Conservation (phyloP, 1,140 invertebrate species). For the Nautilus pompilius region DNA sequence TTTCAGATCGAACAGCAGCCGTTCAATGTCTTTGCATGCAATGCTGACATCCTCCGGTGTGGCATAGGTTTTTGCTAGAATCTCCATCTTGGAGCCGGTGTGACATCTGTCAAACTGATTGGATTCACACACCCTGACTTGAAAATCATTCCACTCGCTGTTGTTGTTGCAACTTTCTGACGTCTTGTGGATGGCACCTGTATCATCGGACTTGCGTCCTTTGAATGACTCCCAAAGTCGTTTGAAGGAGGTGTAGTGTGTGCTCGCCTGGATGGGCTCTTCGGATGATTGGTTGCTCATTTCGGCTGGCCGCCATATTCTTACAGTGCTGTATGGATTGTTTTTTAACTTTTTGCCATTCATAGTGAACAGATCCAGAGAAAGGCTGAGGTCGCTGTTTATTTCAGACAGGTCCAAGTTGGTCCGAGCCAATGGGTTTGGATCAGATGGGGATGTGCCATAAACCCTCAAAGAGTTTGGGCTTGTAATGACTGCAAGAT, state of each 20-base stretch:
- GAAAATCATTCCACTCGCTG: no score
- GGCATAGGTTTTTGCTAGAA: constrained; percentile 31
- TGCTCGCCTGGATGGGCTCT: neutral
- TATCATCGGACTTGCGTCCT: neutral
- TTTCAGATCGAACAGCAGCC: constrained; percentile 38
- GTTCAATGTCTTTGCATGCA: constrained; percentile 40
- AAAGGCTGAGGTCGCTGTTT: no score
- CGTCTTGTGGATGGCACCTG: no score
- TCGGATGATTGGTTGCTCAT: constrained; percentile 3
- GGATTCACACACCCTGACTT: no score
- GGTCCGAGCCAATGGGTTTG: no score
- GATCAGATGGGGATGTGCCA: no score
- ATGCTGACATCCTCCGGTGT: constrained; percentile 24
- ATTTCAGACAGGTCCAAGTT: no score
- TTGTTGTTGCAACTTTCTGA: no score
- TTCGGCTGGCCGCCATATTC: constrained; percentile 25
- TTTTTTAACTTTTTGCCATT: constrained; percentile 14
- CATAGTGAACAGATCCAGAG: no score
- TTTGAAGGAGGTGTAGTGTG: neutral
- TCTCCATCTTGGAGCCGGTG: constrained; percentile 30
- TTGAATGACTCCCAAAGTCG: neutral
- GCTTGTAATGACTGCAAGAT: no score
- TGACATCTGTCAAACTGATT: no score
- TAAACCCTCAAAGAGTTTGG: no score
- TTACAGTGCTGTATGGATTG: constrained; percentile 27